Evolutionary conservation across 1,140 invertebrate genomes (phyloP).

Genomic region (Drosophila guanche): DNA sequence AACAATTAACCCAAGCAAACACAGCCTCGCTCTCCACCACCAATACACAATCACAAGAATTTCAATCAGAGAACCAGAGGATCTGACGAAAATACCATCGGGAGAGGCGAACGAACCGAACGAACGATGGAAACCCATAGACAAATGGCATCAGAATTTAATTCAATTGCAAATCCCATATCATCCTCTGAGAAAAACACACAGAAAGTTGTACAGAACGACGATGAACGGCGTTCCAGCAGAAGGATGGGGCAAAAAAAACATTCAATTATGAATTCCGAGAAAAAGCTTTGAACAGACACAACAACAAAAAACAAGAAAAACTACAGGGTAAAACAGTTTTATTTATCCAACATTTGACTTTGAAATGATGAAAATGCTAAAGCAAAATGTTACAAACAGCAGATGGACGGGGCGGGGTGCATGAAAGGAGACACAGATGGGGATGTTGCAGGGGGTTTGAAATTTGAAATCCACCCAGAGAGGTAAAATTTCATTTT

Average conservation of each 20-base stretch:
- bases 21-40: too few species aligned
- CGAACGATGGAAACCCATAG: slow-evolving; percentile 32
- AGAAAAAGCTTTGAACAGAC: slow-evolving; percentile 29
- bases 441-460: slow-evolving; percentile 2
- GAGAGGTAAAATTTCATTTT: slow-evolving; percentile 52
- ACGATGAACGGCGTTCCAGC: too few species aligned
- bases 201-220: slow-evolving; percentile 18
- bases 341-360: slow-evolving; percentile 65
- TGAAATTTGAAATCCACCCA: too few species aligned
- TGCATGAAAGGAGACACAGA: background rate
- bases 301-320: slow-evolving; percentile 9
- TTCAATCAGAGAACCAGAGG: slow-evolving; percentile 21
- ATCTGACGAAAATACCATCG: slow-evolving; percentile 11
- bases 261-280: slow-evolving; percentile 59
- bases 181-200: slow-evolving; percentile 17
- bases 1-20: too few species aligned
- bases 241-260: slow-evolving; percentile 13
- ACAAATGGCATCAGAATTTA: slow-evolving; percentile 54
- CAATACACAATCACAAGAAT: slow-evolving; percentile 4
- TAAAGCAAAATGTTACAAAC: slow-evolving; percentile 34
- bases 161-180: slow-evolving; percentile 58
- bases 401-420: background rate
- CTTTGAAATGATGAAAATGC: slow-evolving; percentile 62
- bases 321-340: slow-evolving; percentile 52
- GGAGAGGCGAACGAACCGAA: background rate